Evolutionary conservation across 2,888 invertebrate genomes (phyloP), one percentile per base, ranked within the genome.

Genomic region (Ctena decussata): DNA sequence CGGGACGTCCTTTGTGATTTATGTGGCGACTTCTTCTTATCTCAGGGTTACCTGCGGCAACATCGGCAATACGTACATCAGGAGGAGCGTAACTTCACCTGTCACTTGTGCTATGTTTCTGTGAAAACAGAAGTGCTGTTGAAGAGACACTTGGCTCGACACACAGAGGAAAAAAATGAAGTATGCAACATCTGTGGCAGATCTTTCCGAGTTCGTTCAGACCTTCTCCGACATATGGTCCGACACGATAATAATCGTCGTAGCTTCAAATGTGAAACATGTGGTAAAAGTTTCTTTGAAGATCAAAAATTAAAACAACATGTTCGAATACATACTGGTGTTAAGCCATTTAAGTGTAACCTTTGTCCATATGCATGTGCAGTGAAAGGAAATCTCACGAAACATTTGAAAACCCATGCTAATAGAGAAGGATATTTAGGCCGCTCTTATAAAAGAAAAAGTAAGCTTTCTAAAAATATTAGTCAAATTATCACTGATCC

Each of bases 261-360:
- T 21, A 65, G 35, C 15, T 65, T 65, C 35, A 65, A 65, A 65
- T 65, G 65, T 35, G 65, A 65, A 8, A 8, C 8, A 30, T 65
- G 65, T 65, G 65, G 65, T 18, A 65, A 65, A 65, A 24, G 35
- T n/a, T 65, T 65, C 24, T 65, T 65, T 35, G 65, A 65, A 35
- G 65, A 65, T 35, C 65, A 65, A 21, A 65, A 65, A 65, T 35
- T 65, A 30, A 65, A 65, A 30, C 65, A 65, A 18, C 65, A 65
- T 35, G 15, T 32, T 18, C 32, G 65, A 3, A 65, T 65, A 35
- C 65, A 65, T 21, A 65, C 65, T 30, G 65, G 65, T 65, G 65
- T n/a, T 2, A 65, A 65, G 18, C 65, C 65, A 18, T 65, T 65
- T 18, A 65, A 65, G 18, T 65, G 65, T 18, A 21, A 65, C 18